Evolutionary conservation across 2,797 vertebrate genomes (phyloP).

Genomic region (Danio kyathit): DNA sequence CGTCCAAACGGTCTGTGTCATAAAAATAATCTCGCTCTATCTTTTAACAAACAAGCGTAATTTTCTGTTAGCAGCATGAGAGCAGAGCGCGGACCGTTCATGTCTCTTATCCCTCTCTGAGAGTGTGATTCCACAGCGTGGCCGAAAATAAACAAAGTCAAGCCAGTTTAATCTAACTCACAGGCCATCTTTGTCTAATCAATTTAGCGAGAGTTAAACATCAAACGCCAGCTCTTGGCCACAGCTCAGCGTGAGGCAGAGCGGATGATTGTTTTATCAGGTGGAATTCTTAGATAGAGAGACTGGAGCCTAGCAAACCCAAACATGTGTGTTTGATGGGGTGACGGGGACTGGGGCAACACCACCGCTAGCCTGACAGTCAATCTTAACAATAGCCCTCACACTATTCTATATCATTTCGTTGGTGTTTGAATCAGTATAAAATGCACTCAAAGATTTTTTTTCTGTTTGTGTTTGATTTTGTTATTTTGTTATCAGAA

Average conservation of each 20-base stretch:
- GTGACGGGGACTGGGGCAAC: constrained; percentile 52
- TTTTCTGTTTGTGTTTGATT: too few relatives aligned
- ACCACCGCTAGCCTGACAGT: constrained; percentile 25
- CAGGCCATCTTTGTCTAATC: constrained; percentile 73
- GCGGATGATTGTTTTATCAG: constrained; percentile 80
- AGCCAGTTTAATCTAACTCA: constrained; percentile 64
- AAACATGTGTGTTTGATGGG: constrained; percentile 60
- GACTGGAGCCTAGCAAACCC: constrained; percentile 55
- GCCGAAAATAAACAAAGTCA: constrained; percentile 70
- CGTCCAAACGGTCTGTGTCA: constrained; percentile 39
- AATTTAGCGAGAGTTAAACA: constrained; percentile 72
- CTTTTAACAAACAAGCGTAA: constrained; percentile 44
- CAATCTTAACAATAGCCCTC: constrained; percentile 18
- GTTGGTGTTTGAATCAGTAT: too few relatives aligned
- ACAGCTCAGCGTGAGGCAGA: constrained; percentile 70
- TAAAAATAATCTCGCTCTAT: constrained; percentile 55
- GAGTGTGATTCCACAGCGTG: constrained; percentile 56
- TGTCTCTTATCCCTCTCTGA: constrained; percentile 54
- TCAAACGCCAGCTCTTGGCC: constrained; percentile 71
- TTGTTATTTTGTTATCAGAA: too few relatives aligned
- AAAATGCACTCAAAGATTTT: too few relatives aligned
- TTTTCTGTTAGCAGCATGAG: constrained; percentile 50
- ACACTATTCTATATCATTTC: too few relatives aligned
- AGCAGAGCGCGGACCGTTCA: constrained; percentile 36
- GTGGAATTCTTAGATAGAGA: constrained; percentile 76